Conservation (phyloP, 2,888 invertebrate genomes). For the Blastobasis lacticolella region DNA sequence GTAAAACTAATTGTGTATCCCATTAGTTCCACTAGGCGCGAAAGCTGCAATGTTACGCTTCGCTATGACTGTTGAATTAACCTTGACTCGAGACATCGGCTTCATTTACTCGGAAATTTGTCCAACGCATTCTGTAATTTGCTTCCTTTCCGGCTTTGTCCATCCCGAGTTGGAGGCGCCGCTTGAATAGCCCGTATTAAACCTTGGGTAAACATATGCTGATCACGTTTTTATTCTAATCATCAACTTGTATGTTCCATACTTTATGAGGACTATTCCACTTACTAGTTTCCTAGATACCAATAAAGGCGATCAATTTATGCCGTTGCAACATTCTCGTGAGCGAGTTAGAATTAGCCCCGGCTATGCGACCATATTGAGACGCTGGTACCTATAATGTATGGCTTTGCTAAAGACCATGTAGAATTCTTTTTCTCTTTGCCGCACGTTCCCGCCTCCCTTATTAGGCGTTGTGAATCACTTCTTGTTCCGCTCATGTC, state of each 20-base stretch:
- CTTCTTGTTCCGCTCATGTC: constrained; percentile 33
- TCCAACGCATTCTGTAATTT: constrained; percentile 6
- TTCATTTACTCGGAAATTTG: constrained; percentile 9
- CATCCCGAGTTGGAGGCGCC: constrained; percentile 11
- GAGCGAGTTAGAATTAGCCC: constrained; percentile 35
- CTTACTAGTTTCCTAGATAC: constrained; percentile 43
- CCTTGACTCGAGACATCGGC: constrained; percentile 20
- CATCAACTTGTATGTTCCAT: constrained; percentile 3
- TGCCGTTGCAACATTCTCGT: constrained; percentile 35
- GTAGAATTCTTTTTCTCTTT: constrained; percentile 37
- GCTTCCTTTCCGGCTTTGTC: constrained; percentile 32
- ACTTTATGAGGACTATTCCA: constrained; percentile 13
- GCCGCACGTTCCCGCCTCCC: constrained; percentile 30
- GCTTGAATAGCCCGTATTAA: constrained; percentile 14
- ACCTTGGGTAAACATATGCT: constrained; percentile 17
- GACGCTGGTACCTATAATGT: constrained; percentile 32
- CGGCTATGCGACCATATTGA: constrained; percentile 40
- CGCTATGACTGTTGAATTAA: constrained; percentile 29
- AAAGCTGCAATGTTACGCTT: constrained; percentile 40
- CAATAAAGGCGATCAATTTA: constrained; percentile 34
- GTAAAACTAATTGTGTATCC: constrained; percentile 50
- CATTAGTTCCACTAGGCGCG: constrained; percentile 60
- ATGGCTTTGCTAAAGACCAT: constrained; percentile 22
- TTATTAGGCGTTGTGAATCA: constrained; percentile 48
- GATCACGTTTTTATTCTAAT: constrained; percentile 23